These are phyloP conservation scores for Tineola bisselliella DNA, from an alignment of 2,888 invertebrate genomes.

Conservation along the genomic window DNA sequence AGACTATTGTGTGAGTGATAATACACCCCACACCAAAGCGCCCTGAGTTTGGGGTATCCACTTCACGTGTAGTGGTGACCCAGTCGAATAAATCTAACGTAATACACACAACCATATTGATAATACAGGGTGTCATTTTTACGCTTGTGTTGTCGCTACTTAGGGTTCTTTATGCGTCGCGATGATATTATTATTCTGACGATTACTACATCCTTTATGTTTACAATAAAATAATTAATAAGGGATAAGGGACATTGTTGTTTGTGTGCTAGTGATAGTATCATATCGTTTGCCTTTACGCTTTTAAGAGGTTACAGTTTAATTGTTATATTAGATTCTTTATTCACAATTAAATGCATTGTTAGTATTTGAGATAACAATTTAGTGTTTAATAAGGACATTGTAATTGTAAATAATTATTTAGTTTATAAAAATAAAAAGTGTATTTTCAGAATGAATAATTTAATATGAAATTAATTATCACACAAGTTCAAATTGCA, in stretches of 20 bases:
- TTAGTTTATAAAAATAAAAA: neutral
- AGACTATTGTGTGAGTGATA: neutral
- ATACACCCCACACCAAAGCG: constrained; percentile 1
- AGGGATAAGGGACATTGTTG: constrained; percentile 65
- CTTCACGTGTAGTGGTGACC: constrained; percentile 25
- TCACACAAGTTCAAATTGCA: neutral
- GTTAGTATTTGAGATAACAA: neutral
- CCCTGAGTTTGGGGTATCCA: neutral
- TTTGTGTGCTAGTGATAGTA: constrained; percentile 56
- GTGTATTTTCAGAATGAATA: too few species aligned
- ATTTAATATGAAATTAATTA: too few species aligned
- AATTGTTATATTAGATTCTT: constrained; percentile 29
- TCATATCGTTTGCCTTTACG: constrained; percentile 49
- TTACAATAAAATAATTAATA: constrained; percentile 69
- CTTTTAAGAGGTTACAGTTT: constrained; percentile 47
- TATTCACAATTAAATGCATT: constrained; percentile 1
- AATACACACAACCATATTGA: constrained; percentile 66
- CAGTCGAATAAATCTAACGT: constrained; percentile 66
- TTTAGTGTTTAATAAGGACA: neutral
- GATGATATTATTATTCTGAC: constrained; percentile 68
- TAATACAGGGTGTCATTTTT: constrained; percentile 63
- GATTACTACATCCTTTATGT: constrained; percentile 67
- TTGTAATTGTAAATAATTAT: neutral
- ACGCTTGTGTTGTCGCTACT: constrained; percentile 65
- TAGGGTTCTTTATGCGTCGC: constrained; percentile 63